phyloP scores from a whole-genome alignment of 1,140 invertebrate genomes.

The Euura saliciscinereae region DNA sequence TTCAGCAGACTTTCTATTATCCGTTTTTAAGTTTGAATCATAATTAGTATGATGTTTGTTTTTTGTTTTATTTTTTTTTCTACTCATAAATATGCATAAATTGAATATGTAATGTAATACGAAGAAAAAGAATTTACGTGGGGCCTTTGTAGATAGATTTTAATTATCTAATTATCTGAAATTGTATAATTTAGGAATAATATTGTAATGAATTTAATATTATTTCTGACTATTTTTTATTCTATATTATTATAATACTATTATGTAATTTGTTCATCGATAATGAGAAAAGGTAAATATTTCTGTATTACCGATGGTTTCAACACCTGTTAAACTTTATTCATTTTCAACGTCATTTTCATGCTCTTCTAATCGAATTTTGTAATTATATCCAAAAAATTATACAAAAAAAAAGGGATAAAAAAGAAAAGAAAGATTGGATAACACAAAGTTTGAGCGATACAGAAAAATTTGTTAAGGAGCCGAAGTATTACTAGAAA shows the following conservation, averaged over 20 bases:
- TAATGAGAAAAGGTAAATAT: no score
- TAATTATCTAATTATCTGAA: slow-evolving; percentile 10
- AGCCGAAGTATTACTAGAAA: no score
- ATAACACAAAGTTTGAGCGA: no score
- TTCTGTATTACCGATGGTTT: no score
- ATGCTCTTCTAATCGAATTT: no score
- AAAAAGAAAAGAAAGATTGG: no score
- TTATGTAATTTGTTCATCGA: background rate
- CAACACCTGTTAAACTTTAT: no score
- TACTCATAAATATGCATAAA: slow-evolving; percentile 6
- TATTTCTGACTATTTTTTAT: background rate
- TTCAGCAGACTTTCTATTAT: background rate
- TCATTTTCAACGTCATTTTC: no score
- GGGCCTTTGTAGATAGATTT: slow-evolving; percentile 36
- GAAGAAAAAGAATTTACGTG: slow-evolving; percentile 17
- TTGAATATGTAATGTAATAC: background rate
- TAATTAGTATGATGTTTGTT: background rate
- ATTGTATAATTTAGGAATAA: background rate
- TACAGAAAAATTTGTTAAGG: no score
- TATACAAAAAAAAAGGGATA: no score
- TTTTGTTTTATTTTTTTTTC: background rate
- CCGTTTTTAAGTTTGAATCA: slow-evolving; percentile 3
- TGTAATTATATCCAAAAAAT: no score
- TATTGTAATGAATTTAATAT: background rate
- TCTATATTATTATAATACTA: background rate